These are phyloP conservation scores for Phylloscopus whistleri DNA, from an alignment of 2,113 vertebrate species.

Conservation along the genomic window DNA sequence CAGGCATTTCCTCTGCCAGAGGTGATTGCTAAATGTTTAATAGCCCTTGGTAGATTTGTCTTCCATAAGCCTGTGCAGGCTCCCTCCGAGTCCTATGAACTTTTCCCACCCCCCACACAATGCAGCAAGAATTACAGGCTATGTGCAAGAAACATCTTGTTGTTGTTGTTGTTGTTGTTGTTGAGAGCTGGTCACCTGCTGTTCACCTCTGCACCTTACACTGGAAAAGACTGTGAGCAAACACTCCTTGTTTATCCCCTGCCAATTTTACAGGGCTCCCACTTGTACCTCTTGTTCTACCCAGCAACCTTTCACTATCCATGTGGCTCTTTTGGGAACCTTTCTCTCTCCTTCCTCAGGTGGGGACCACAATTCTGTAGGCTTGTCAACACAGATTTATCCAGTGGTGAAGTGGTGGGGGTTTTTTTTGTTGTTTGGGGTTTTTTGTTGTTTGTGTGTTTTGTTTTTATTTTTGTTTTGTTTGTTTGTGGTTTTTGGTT, in stretches of 20 bases:
- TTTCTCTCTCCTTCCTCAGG: neutral
- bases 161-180: neutral
- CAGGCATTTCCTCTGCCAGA: neutral
- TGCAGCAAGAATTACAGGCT: neutral
- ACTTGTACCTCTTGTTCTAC: neutral
- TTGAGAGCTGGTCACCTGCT: neutral
- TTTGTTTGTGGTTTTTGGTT: too few relatives aligned
- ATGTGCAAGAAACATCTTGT: neutral
- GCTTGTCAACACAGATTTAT: neutral
- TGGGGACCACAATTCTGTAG: neutral
- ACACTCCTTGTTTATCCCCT: neutral
- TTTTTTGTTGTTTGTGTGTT: neutral
- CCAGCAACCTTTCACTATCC: neutral
- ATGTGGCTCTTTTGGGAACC: neutral
- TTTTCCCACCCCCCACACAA: accelerated
- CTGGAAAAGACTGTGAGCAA: neutral
- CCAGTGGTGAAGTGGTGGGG: neutral
- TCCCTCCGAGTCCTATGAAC: neutral
- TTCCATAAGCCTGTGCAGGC: neutral
- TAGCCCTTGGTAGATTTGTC: neutral
- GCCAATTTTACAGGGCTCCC: neutral
- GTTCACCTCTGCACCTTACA: neutral
- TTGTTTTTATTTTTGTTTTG: neutral
- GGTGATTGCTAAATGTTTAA: neutral
- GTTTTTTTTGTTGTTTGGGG: neutral